Conservation (phyloP, 2,888 invertebrate species). For the Periphyllus acericola region DNA sequence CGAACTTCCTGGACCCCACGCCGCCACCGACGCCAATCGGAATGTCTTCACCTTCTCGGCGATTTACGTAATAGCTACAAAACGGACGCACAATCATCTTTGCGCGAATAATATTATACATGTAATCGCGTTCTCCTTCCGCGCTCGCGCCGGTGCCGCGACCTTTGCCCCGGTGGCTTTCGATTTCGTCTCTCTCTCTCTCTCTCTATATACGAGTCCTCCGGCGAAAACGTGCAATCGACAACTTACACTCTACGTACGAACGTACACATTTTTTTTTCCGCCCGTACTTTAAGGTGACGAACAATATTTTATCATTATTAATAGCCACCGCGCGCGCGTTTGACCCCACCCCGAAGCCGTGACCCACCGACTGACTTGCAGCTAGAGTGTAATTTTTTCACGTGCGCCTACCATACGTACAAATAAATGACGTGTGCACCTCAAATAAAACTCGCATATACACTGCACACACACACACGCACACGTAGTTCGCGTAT, state of each 20-base stretch:
- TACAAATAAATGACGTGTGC: not conserved
- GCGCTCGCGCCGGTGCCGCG: not conserved
- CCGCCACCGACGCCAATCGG: not conserved
- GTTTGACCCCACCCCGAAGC: conserved; percentile 35
- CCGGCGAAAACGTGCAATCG: conserved; percentile 39
- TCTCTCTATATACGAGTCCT: not conserved
- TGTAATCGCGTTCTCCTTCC: not conserved
- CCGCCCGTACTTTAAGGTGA: not conserved
- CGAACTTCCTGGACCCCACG: not conserved
- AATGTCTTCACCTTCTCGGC: not conserved
- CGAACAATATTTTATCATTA: conserved; percentile 24
- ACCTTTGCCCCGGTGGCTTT: conserved; percentile 56
- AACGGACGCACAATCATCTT: conserved; percentile 16
- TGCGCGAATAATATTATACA: not conserved
- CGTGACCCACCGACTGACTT: conserved; percentile 16
- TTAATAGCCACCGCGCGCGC: conserved; percentile 50
- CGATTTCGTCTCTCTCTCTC: conserved; percentile 33
- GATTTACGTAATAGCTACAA: conserved; percentile 16
- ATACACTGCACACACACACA: not conserved
- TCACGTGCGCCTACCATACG: not conserved
- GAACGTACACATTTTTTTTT: not conserved
- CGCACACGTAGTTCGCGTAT: not conserved
- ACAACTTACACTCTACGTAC: conserved; percentile 16
- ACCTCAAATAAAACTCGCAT: not conserved
- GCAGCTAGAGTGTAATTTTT: not conserved